Evolutionary conservation across 1,140 invertebrate genomes (phyloP), one percentile per base, ranked within the genome.

Genomic region (Penaeus japonicus): DNA sequence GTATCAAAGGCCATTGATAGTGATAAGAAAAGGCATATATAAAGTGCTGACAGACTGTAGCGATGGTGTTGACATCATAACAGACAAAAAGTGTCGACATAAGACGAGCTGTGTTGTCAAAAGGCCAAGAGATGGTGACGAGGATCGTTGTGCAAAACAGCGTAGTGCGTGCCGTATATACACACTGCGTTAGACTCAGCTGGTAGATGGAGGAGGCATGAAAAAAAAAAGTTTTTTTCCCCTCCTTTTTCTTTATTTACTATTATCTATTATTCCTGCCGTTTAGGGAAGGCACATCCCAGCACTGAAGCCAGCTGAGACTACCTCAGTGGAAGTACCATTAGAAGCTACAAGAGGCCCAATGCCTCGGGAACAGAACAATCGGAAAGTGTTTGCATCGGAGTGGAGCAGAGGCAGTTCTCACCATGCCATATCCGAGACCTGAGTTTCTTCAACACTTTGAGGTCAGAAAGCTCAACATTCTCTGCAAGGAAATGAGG

Each of bases 401-500:
- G 87, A 85, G 83, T 77, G 82, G 62, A 89, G 55, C 59, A 89
- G 77, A 79, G 82, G 62, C 82, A 39, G 59, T 83, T 83, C 89
- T 87, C 89, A 90, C 89, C 89, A 90, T 90, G 89, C 89, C 89
- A 90, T 55, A 80, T 90, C 82, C 89, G 54, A 70, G 89, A 90
- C 57, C 85, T 86, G 62, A 90, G 85, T 79, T 87, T 90, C 89
- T 87, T 90, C 84, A 84, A 90, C 70, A 83, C 80, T 87, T 84
- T 90, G 81, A 84, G 59, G 85, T 87, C 81, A 79, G 85, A 84
- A 84, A 83, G 79, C 78, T 84, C 65, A 84, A 87, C 79, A 77
- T 55, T 83, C 79, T 87, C 89, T 90, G 89, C 39, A 90, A 90
- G 89, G 85, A 87, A 90, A 87, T 80, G 82, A 84, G 86, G 55